phyloP scores from a whole-genome alignment of 2,113 vertebrate genomes.

The Thymallus thymallus region DNA sequence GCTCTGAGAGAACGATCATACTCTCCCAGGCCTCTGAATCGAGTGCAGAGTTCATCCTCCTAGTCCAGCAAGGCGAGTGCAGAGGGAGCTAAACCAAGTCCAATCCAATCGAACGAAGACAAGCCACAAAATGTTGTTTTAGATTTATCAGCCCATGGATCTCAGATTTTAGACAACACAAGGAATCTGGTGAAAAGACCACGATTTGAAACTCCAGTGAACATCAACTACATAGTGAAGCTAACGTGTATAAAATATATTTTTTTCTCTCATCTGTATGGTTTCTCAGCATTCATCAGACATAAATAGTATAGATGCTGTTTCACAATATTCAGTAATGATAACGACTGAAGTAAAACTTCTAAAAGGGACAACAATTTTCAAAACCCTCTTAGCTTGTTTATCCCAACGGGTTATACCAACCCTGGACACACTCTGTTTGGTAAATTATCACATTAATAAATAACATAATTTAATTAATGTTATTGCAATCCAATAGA shows the following conservation, averaged over 20 bases:
- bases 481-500: slow-evolving; percentile 7
- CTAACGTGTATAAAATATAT: slow-evolving; percentile 14
- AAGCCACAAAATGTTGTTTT: slow-evolving; percentile 18
- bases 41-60: slow-evolving; percentile 6
- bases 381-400: slow-evolving; percentile 11
- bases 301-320: background rate
- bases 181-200: slow-evolving; percentile 34
- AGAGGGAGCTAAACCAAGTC: slow-evolving; percentile 21
- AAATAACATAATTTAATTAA: slow-evolving; percentile 11
- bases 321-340: slow-evolving; percentile 9
- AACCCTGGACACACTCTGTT: slow-evolving; percentile 9
- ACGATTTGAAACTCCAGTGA: slow-evolving; percentile 39
- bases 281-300: slow-evolving; percentile 7
- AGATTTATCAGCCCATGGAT: slow-evolving; percentile 35
- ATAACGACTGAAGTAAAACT: slow-evolving; percentile 15
- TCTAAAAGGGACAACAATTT: slow-evolving; percentile 24
- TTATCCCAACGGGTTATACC: slow-evolving; percentile 22
- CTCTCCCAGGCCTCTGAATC: slow-evolving; percentile 49
- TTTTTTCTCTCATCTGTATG: background rate
- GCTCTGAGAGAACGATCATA: slow-evolving; percentile 33
- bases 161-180: slow-evolving; percentile 40
- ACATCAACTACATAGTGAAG: slow-evolving; percentile 32
- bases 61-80: background rate
- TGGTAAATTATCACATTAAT: slow-evolving; percentile 28
- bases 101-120: slow-evolving; percentile 32